phyloP scores from a whole-genome alignment of 2,113 vertebrate species.

The Alligator mississippiensis region DNA sequence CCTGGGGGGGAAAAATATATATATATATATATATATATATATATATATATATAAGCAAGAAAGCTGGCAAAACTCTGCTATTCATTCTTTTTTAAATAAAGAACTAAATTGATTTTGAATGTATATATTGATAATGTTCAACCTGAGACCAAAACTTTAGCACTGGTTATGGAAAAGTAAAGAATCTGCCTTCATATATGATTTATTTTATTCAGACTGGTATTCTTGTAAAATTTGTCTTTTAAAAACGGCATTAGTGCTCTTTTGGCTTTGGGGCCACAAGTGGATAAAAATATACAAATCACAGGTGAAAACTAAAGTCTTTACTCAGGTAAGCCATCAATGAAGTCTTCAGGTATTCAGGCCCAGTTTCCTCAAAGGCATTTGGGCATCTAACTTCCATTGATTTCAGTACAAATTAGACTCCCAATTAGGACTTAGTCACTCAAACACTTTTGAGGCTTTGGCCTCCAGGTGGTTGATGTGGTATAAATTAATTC shows the following conservation, averaged over 20 bases:
- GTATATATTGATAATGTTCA: background rate
- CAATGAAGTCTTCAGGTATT: background rate
- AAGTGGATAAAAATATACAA: background rate
- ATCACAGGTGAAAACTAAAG: background rate
- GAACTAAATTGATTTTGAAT: background rate
- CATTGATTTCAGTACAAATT: no score
- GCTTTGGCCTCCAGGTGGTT: background rate
- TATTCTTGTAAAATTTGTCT: background rate
- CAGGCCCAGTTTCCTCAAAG: no score
- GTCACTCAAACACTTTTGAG: no score
- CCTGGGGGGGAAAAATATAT: background rate
- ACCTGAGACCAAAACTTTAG: background rate
- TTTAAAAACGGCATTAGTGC: background rate
- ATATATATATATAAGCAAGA: background rate
- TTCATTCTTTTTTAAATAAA: background rate
- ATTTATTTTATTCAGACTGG: background rate
- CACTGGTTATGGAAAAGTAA: background rate
- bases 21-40: background rate
- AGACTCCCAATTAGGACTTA: no score
- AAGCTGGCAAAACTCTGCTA: background rate
- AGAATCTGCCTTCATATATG: background rate
- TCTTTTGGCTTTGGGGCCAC: background rate
- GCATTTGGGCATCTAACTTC: no score
- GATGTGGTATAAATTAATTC: background rate
- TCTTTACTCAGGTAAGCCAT: background rate